A percentile compares a stretch with the other conserved stretches of the same genome.
Evolutionary conservation across 2,113 vertebrate genomes (phyloP).

Genomic region (Girardinichthys multiradiatus): DNA sequence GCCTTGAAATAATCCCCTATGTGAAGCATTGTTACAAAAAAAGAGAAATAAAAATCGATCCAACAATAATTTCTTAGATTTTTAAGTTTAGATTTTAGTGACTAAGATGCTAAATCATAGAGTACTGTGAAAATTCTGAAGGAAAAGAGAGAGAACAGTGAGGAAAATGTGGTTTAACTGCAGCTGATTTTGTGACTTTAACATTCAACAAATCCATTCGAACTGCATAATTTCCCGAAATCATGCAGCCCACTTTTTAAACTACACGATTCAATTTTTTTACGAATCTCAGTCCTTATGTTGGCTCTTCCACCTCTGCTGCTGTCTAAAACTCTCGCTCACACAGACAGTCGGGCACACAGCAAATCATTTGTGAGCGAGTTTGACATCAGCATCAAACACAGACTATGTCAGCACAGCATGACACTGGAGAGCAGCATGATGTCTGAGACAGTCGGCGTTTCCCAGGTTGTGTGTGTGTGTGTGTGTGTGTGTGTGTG

Average conservation of each 20-base stretch:
- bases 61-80: too few species aligned
- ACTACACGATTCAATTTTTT: background rate
- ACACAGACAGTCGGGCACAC: background rate
- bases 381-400: constrained; percentile 64
- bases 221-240: background rate
- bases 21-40: too few species aligned
- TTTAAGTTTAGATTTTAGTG: too few species aligned
- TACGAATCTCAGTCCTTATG: background rate
- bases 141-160: background rate
- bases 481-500: constrained; percentile 9
- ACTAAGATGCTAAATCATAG: too few species aligned
- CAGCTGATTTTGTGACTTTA: background rate
- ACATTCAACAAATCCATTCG: background rate
- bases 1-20: too few species aligned
- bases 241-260: too few species aligned
- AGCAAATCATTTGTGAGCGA: constrained; percentile 40
- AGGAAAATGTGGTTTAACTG: background rate
- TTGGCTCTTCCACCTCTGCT: background rate
- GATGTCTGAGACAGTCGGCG: constrained; percentile 33
- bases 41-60: too few species aligned
- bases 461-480: constrained; percentile 16
- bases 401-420: constrained; percentile 43
- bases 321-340: background rate
- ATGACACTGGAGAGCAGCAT: constrained; percentile 53
- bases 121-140: too few species aligned